These are phyloP conservation scores for Meganola albula DNA, from an alignment of 2,888 invertebrate species.

Conservation along the genomic window DNA sequence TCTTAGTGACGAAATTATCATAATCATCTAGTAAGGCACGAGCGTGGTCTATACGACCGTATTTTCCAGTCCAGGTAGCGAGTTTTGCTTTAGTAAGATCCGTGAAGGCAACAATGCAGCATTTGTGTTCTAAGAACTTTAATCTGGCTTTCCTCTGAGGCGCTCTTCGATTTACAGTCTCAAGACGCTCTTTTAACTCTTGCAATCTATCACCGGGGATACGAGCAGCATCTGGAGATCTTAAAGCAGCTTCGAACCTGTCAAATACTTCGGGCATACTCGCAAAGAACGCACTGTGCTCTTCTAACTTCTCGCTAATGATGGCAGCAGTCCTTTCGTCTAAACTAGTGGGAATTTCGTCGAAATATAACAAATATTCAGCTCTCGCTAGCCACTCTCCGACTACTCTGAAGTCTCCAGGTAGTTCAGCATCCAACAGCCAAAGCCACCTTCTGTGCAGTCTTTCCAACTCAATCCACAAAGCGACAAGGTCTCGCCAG, in stretches of 20 bases:
- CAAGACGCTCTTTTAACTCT: conserved; percentile 87
- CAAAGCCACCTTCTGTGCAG: conserved; percentile 92
- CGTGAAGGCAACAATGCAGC: conserved; percentile 94
- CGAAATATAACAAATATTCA: conserved; percentile 87
- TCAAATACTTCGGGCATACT: conserved; percentile 87
- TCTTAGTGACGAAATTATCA: conserved; percentile 93
- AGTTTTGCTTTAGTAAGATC: conserved; percentile 93
- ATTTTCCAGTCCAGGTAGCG: conserved; percentile 92
- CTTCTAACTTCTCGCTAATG: conserved; percentile 91
- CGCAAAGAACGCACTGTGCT: conserved; percentile 93
- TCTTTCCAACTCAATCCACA: conserved; percentile 89
- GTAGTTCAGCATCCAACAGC: conserved; percentile 90
- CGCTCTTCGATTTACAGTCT: conserved; percentile 85
- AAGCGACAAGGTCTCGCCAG: conserved; percentile 88
- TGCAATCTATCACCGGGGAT: conserved; percentile 89
- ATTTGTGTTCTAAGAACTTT: conserved; percentile 95
- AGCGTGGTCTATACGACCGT: conserved; percentile 89
- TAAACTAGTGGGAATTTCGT: conserved; percentile 89
- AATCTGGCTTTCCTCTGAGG: conserved; percentile 89
- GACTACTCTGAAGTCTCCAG: conserved; percentile 89
- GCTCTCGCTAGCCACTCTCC: conserved; percentile 95
- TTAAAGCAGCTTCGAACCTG: conserved; percentile 86
- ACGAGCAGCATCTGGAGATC: conserved; percentile 81
- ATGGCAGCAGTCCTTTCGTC: conserved; percentile 93
- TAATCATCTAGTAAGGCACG: conserved; percentile 91